Conservation (phyloP, 2,797 vertebrate species). For the Gambusia yucatana region DNA sequence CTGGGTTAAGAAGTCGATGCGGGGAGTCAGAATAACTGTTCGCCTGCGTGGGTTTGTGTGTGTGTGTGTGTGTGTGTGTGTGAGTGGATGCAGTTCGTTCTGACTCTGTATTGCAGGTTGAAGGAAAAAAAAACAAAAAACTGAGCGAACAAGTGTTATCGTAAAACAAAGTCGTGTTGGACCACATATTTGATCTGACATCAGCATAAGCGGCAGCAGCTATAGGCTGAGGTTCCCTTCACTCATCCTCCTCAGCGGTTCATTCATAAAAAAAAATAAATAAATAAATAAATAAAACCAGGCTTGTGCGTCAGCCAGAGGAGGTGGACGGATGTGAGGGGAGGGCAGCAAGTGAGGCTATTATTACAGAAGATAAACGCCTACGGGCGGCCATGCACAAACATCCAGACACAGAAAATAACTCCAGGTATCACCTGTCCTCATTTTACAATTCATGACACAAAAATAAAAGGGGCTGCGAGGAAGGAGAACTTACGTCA, state of each 20-base stretch:
- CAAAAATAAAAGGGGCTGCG: conserved; percentile 30
- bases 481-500: conserved; percentile 64
- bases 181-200: conserved; percentile 18
- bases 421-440: conserved; percentile 25
- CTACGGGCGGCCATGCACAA: conserved; percentile 29
- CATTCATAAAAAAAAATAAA: conserved; percentile 74
- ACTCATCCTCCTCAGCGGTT: conserved; percentile 34
- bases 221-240: conserved; percentile 26
- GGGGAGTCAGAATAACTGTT: conserved; percentile 43
- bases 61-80: conserved; percentile 4
- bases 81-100: conserved; percentile 14
- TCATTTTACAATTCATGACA: conserved; percentile 36
- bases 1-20: conserved; percentile 43
- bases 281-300: conserved; percentile 26
- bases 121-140: background rate
- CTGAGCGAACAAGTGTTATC: background rate
- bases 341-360: conserved; percentile 24
- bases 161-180: background rate
- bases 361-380: conserved; percentile 43
- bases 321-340: conserved; percentile 38
- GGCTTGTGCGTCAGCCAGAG: conserved; percentile 66
- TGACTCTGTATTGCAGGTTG: background rate
- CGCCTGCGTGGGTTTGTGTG: conserved; percentile 1
- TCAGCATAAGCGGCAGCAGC: conserved; percentile 19
- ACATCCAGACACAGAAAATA: conserved; percentile 4